Conservation (phyloP, 2,797 vertebrate species). For the Sebastes hopkinsi region DNA sequence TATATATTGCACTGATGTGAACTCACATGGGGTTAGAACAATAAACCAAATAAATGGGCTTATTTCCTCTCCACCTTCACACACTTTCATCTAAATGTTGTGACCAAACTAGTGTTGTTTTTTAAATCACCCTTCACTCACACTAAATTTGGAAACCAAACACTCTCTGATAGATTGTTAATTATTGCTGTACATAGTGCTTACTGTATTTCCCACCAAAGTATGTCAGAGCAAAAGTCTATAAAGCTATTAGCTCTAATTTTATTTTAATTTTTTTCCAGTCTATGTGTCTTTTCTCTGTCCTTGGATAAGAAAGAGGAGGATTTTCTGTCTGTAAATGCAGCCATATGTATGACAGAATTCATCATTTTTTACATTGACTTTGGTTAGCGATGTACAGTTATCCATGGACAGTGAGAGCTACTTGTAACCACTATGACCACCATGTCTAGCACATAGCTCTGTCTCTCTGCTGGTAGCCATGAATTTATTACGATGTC, state of each 20-base stretch:
- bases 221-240: conserved; percentile 31
- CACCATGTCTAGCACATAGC: conserved; percentile 33
- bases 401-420: conserved; percentile 30
- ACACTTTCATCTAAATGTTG: conserved; percentile 3
- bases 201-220: conserved; percentile 49
- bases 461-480: conserved; percentile 79
- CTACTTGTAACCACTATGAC: conserved; percentile 74
- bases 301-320: conserved; percentile 2
- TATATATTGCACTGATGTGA: conserved; percentile 77
- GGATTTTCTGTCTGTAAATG: background rate
- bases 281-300: conserved; percentile 24
- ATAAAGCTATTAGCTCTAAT: conserved; percentile 1
- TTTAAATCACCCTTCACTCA: background rate
- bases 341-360: background rate
- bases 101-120: conserved; percentile 41
- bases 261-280: conserved; percentile 17
- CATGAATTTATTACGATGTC: conserved; percentile 46
- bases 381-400: background rate
- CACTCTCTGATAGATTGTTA: conserved; percentile 28
- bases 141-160: conserved; percentile 13
- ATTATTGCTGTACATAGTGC: conserved; percentile 73
- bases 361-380: background rate
- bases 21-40: conserved; percentile 29
- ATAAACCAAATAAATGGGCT: background rate
- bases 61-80: conserved; percentile 11